These are phyloP conservation scores for Fundulus diaphanus DNA, from an alignment of 2,797 vertebrate species.

Conservation along the genomic window DNA sequence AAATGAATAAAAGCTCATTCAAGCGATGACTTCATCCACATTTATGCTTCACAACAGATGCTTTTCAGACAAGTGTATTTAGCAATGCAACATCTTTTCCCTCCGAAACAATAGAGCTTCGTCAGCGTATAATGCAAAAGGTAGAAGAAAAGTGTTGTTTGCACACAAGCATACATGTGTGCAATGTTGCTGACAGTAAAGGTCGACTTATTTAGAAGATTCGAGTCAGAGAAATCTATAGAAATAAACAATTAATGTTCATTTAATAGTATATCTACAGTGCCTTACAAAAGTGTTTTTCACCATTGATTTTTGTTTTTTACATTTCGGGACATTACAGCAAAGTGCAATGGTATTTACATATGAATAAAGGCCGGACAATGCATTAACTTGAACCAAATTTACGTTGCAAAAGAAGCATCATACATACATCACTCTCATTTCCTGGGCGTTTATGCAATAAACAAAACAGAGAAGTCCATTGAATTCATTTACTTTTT, in stretches of 20 bases:
- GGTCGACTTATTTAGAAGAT: background rate
- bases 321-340: too few species aligned
- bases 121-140: background rate
- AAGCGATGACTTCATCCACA: conserved; percentile 16
- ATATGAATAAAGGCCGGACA: background rate
- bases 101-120: too few species aligned
- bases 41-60: background rate
- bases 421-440: background rate
- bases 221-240: background rate
- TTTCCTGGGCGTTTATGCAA: too few species aligned
- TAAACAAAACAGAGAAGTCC: too few species aligned
- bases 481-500: too few species aligned
- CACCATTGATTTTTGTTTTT: too few species aligned
- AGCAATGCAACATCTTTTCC: too few species aligned
- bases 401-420: background rate
- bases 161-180: background rate
- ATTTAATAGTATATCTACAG: too few species aligned
- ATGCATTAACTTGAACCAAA: background rate
- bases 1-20: conserved; percentile 2
- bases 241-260: too few species aligned
- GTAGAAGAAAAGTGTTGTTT: background rate
- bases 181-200: background rate
- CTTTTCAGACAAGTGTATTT: background rate
- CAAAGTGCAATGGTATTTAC: too few species aligned
- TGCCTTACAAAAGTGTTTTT: too few species aligned